These are phyloP conservation scores for Tenualosa ilisha DNA, from an alignment of 2,797 vertebrate species.

Conservation along the genomic window DNA sequence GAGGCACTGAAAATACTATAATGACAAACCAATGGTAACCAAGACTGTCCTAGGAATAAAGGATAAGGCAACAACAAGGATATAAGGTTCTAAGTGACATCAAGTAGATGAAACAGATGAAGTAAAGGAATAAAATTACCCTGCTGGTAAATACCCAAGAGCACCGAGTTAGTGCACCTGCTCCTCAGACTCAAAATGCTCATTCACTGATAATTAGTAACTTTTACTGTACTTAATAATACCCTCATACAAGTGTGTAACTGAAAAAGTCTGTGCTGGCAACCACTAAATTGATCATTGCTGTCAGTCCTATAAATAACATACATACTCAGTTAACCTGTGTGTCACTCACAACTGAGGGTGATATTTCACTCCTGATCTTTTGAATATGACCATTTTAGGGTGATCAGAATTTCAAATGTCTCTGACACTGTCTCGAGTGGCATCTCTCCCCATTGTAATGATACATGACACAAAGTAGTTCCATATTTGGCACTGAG, in stretches of 20 bases:
- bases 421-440: conserved; percentile 38
- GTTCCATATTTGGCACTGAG: conserved; percentile 65
- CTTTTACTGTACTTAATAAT: not conserved
- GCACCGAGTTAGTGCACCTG: too few relatives aligned
- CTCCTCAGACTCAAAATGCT: too few relatives aligned
- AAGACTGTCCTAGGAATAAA: too few relatives aligned
- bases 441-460: conserved; percentile 54
- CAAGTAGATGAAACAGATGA: too few relatives aligned
- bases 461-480: conserved; percentile 63
- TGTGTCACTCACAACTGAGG: not conserved
- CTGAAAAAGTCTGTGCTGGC: not conserved
- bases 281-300: not conserved
- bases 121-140: too few relatives aligned
- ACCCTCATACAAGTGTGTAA: not conserved
- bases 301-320: not conserved
- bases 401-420: not conserved
- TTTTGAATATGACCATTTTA: not conserved
- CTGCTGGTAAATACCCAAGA: too few relatives aligned
- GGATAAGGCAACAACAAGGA: too few relatives aligned
- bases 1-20: too few relatives aligned
- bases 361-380: not conserved
- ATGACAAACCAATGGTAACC: too few relatives aligned
- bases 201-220: not conserved
- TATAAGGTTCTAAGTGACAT: too few relatives aligned
- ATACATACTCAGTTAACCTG: not conserved